Evolutionary conservation across 2,888 invertebrate genomes (phyloP).

Genomic region (Leptopilina myrica): DNA sequence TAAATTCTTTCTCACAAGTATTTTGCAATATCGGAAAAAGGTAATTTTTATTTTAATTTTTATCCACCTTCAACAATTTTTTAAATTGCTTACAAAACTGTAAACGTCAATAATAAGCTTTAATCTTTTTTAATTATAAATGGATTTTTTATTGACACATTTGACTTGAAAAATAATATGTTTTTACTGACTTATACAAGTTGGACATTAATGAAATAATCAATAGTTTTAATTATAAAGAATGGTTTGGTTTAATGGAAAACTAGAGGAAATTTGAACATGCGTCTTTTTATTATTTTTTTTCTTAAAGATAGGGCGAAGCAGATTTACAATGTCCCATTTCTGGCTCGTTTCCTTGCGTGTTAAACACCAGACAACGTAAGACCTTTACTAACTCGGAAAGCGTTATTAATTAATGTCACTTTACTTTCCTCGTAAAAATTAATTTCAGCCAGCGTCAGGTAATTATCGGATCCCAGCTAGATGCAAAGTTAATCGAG

Average conservation of each 20-base stretch:
- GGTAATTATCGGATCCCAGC: conserved; percentile 49
- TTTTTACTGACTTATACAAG: background rate
- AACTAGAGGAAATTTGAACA: conserved; percentile 16
- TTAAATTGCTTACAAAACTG: too few species aligned
- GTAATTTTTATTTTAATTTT: background rate
- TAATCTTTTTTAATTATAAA: background rate
- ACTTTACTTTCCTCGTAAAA: conserved; percentile 37
- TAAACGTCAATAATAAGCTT: too few species aligned
- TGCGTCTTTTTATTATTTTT: background rate
- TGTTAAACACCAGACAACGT: conserved; percentile 49
- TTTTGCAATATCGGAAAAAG: background rate
- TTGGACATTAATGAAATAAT: conserved; percentile 7
- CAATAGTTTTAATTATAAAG: conserved; percentile 26
- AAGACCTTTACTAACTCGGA: conserved; percentile 23
- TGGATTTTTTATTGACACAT: background rate
- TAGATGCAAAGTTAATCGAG: conserved; percentile 24
- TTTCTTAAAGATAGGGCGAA: background rate
- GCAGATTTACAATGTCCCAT: conserved; percentile 53
- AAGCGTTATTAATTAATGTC: conserved; percentile 51
- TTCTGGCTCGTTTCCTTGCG: conserved; percentile 46
- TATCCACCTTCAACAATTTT: too few species aligned
- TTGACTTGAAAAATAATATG: background rate
- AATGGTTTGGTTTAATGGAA: conserved; percentile 2
- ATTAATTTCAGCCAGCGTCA: conserved; percentile 47
- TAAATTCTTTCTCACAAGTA: conserved; percentile 2